These are phyloP conservation scores for Hyposoter didymator DNA, from an alignment of 2,888 invertebrate species.

Conservation along the genomic window DNA sequence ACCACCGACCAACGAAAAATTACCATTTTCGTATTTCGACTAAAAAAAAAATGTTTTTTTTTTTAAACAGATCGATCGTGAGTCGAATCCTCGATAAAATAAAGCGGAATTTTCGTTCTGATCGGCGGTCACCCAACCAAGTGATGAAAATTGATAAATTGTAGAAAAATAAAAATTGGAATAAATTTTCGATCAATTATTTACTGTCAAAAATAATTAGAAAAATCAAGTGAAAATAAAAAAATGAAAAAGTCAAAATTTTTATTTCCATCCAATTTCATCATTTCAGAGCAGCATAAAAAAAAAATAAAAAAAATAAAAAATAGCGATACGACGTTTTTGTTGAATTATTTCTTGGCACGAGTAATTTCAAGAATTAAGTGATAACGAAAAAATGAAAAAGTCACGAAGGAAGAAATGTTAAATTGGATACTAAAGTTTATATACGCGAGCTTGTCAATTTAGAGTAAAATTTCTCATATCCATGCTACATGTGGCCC, in stretches of 20 bases:
- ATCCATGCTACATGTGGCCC: constrained; percentile 32
- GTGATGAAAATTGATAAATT: too few species aligned
- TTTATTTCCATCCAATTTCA: neutral
- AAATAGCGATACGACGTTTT: neutral
- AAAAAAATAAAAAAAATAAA: too few species aligned
- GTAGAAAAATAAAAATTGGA: too few species aligned
- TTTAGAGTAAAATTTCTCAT: neutral
- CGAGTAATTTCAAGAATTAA: neutral
- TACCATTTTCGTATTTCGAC: neutral
- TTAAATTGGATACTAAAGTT: constrained; percentile 1
- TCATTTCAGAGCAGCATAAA: neutral
- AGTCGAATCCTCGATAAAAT: too few species aligned
- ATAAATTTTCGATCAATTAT: too few species aligned
- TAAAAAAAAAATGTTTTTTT: too few species aligned
- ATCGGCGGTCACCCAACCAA: too few species aligned
- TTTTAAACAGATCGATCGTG: too few species aligned
- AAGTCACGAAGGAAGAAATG: neutral
- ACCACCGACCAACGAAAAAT: neutral
- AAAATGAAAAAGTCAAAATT: too few species aligned
- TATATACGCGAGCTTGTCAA: constrained; percentile 6
- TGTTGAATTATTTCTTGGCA: neutral
- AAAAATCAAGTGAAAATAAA: too few species aligned
- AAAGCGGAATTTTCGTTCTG: too few species aligned
- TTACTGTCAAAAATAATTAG: too few species aligned
- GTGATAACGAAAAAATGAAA: neutral